Conservation (phyloP, 2,797 vertebrate genomes). For the Chiloscyllium punctatum region DNA sequence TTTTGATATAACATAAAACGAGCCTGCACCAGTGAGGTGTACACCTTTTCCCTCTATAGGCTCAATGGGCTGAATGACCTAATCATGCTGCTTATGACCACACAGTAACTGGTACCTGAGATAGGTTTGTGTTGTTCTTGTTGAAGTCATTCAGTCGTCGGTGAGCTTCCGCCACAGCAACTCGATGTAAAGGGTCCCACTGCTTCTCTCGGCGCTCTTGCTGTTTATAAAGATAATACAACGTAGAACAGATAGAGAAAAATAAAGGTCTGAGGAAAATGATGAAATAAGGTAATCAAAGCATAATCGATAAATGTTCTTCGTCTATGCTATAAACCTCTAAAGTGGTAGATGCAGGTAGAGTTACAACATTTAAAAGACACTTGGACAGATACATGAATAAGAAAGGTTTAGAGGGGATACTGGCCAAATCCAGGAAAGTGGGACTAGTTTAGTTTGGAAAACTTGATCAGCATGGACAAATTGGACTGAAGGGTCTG, state of each 20-base stretch:
- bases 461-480: no score
- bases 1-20: neutral
- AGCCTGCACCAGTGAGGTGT: neutral
- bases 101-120: constrained; percentile 62
- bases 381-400: no score
- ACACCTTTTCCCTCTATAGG: neutral
- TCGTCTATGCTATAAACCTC: neutral
- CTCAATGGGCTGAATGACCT: neutral
- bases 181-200: constrained; percentile 88
- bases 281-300: neutral
- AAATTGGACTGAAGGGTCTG: no score
- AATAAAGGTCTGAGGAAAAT: neutral
- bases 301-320: neutral
- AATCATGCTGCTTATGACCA: neutral
- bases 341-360: neutral
- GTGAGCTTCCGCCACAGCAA: constrained; percentile 80
- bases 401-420: no score
- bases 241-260: neutral
- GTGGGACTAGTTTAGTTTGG: no score
- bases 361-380: no score
- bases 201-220: constrained; percentile 95
- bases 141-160: constrained; percentile 88
- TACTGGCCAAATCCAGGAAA: no score
- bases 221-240: constrained; percentile 52
- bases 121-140: constrained; percentile 65